phyloP scores from a whole-genome alignment of 1,140 invertebrate species.

The Bombus difficillimus region DNA sequence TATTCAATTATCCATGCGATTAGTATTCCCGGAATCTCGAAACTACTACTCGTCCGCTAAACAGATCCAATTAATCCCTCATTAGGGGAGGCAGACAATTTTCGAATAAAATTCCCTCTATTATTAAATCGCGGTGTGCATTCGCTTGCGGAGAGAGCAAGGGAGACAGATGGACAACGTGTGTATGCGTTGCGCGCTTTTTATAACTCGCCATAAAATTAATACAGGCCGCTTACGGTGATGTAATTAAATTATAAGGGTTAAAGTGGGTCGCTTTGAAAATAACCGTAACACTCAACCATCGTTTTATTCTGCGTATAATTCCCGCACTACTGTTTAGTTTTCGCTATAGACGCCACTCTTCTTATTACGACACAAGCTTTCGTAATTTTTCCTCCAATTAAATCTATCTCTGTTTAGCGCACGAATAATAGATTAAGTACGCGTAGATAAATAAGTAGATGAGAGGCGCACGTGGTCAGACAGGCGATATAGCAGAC shows the following conservation, averaged over 20 bases:
- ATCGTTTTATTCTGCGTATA: constrained; percentile 3
- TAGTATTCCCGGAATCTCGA: background rate
- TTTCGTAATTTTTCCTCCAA: background rate
- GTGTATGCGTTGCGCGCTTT: background rate
- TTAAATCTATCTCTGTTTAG: background rate
- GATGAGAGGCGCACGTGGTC: background rate
- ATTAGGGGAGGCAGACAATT: background rate
- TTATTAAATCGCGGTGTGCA: constrained; percentile 16
- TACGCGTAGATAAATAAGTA: background rate
- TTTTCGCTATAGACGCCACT: background rate
- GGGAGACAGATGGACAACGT: background rate
- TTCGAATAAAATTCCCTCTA: constrained; percentile 9
- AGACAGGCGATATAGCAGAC: too few relatives aligned
- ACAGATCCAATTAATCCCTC: constrained; percentile 22
- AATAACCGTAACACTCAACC: constrained; percentile 29
- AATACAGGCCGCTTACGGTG: constrained; percentile 21
- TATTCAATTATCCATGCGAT: constrained; percentile 29
- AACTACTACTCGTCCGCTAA: constrained; percentile 10
- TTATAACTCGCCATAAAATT: constrained; percentile 24
- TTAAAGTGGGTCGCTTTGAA: constrained; percentile 44
- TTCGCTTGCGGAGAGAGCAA: background rate
- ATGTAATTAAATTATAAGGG: constrained; percentile 46
- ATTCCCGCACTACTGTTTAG: background rate
- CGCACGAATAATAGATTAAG: background rate
- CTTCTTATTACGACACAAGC: background rate